A percentile compares a stretch with the other conserved stretches of the same genome.
phyloP scores from a whole-genome alignment of 2,888 invertebrate species.

The Megastigmus dorsalis region DNA sequence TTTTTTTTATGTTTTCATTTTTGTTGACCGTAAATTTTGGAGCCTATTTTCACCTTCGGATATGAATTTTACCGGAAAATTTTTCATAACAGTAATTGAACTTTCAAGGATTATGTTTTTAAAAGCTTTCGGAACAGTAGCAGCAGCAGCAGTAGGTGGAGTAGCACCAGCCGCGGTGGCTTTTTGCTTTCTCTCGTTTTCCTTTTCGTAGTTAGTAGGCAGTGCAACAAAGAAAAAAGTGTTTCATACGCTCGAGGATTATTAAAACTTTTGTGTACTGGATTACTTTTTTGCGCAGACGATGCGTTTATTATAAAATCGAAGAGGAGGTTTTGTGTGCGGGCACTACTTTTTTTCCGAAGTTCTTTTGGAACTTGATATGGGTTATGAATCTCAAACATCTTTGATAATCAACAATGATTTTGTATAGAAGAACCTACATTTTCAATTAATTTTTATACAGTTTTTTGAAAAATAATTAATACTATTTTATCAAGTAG shows the following conservation, averaged over 20 bases:
- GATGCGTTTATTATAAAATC: too few relatives aligned
- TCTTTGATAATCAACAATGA: not conserved
- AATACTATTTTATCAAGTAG: too few relatives aligned
- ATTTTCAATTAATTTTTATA: not conserved
- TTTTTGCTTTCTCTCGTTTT: constrained; percentile 4
- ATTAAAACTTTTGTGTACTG: constrained; percentile 27
- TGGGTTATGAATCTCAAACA: not conserved
- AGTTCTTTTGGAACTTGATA: not conserved
- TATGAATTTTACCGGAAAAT: constrained; percentile 44
- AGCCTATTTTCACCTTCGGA: constrained; percentile 38
- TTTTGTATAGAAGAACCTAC: not conserved
- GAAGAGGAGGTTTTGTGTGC: too few relatives aligned
- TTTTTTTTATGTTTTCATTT: constrained; percentile 6
- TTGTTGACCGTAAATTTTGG: constrained; percentile 24
- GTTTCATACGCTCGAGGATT: constrained; percentile 12
- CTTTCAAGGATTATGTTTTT: constrained; percentile 40
- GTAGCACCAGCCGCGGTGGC: too few relatives aligned
- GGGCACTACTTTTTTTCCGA: too few relatives aligned
- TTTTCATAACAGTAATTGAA: constrained; percentile 41
- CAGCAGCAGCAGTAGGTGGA: too few relatives aligned
- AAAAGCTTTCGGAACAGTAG: constrained; percentile 29
- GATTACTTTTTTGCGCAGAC: constrained; percentile 3
- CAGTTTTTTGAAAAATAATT: too few relatives aligned
- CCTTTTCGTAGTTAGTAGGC: not conserved
- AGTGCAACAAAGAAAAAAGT: constrained; percentile 16